These are phyloP conservation scores for Lepus americanus DNA, from an alignment of 2,113 vertebrate genomes.

Conservation along the genomic window DNA sequence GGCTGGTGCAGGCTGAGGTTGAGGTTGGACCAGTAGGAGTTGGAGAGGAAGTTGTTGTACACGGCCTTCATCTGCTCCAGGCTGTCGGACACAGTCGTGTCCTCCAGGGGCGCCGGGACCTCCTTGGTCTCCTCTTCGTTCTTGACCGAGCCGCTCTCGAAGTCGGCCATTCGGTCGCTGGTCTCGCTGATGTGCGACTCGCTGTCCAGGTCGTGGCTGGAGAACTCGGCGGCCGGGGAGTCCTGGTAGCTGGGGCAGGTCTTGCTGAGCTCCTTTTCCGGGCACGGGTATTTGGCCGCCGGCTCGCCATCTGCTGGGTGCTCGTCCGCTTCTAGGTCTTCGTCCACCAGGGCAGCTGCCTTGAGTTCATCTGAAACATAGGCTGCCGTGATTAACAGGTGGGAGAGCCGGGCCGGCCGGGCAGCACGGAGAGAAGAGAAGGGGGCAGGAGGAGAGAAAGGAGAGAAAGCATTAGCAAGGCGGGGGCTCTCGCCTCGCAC, in stretches of 20 bases:
- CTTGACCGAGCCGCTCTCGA: constrained; percentile 96
- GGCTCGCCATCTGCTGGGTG: constrained; percentile 94
- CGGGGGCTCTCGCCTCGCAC: constrained; percentile 59
- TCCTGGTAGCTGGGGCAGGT: constrained; percentile 94
- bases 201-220: constrained; percentile 98
- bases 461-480: constrained; percentile 82
- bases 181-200: constrained; percentile 98
- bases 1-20: constrained; percentile 95
- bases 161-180: constrained; percentile 98
- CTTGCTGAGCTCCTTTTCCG: constrained; percentile 94
- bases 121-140: constrained; percentile 97
- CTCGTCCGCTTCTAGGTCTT: constrained; percentile 94
- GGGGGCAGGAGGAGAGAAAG: constrained; percentile 66
- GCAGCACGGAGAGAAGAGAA: neutral
- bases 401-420: neutral
- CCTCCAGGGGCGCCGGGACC: constrained; percentile 89
- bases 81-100: constrained; percentile 93
- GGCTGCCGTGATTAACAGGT: constrained; percentile 86
- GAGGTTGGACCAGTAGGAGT: constrained; percentile 99
- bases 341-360: constrained; percentile 94
- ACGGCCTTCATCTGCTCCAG: constrained; percentile 99
- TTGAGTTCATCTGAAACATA: constrained; percentile 98
- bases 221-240: constrained; percentile 96
- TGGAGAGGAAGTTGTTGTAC: constrained; percentile 98
- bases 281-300: constrained; percentile 93